Evolutionary conservation across 2,113 vertebrate species (phyloP).

Genomic region (Ivindomyrus marchei): DNA sequence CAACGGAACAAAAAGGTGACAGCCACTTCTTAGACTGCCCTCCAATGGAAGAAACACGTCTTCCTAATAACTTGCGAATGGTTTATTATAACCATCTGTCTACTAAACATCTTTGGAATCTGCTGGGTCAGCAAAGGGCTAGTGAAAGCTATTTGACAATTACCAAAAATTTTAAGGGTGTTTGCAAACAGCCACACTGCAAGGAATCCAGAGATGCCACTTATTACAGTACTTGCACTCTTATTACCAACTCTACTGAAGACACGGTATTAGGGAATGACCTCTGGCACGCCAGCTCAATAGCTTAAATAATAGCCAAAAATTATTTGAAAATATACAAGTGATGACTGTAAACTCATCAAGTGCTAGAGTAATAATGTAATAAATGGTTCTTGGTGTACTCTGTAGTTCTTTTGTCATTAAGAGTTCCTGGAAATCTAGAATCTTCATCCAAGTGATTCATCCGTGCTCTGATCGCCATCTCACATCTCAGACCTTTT

Average conservation of each 20-base stretch:
- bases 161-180: background rate
- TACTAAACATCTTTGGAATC: background rate
- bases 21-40: background rate
- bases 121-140: background rate
- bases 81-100: background rate
- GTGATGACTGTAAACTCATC: background rate
- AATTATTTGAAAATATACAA: background rate
- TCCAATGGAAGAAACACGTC: background rate
- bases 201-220: background rate
- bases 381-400: background rate
- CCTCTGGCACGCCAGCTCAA: background rate
- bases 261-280: background rate
- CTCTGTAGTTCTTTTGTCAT: background rate
- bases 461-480: background rate
- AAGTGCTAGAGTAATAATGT: background rate
- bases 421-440: background rate
- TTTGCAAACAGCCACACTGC: background rate
- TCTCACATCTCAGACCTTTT: background rate
- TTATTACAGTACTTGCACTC: background rate
- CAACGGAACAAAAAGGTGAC: background rate
- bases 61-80: background rate
- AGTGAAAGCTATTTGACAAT: background rate
- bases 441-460: background rate
- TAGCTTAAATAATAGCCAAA: background rate
- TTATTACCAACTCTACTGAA: background rate